Base-by-base conservation (phyloP, 1,140 invertebrate species). In the Copidosoma floridanum region DNA sequence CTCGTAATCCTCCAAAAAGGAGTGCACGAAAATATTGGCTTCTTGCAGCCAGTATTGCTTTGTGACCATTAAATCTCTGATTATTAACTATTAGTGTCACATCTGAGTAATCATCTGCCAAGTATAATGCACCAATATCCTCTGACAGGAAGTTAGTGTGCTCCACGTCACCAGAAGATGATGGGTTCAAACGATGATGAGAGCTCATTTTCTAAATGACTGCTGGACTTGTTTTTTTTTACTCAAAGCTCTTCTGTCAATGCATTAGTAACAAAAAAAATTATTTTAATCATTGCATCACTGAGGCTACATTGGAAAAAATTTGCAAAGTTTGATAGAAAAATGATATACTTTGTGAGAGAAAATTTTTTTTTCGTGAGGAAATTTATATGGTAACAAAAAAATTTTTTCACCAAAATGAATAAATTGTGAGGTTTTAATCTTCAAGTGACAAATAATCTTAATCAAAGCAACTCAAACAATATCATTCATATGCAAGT, bases 11-110 rank as follows among this genome's bases (percentile, higher is more conserved):
- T 41, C 95, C 95, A 82, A 87, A 95, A 18, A 97, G 84, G 21
- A 98, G 79, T 50, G 92, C 89, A 69, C 94, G 84, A 79, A 98
- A 98, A 81, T 98, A 99, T 69, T 97, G 90, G 73, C 94, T 97
- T 65, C 96, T 84, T 10, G 94, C 90, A 1, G 96, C 96, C 4
- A 99, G 81, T 61, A 98, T 93, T 2, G 94, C 89, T 72, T 89
- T 90, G 78, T 99, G 96, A 26, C 90, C 93, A 61, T 88, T 88
- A 65, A 99, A 89, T 58, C 83, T 81, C 67, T 91, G 84, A 53
- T 88, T 89, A 76, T 94, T 92, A 21, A 99, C 93, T 38, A 95
- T 79, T 23, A 99, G 81, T 7, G 88, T 89, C 10, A 98, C 87
- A 83, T 99, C 97, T 26, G 93, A 90, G 77, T 94, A 97, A 71